Evolutionary conservation across 2,888 invertebrate genomes (phyloP).

Genomic region (Ochropleura plecta): DNA sequence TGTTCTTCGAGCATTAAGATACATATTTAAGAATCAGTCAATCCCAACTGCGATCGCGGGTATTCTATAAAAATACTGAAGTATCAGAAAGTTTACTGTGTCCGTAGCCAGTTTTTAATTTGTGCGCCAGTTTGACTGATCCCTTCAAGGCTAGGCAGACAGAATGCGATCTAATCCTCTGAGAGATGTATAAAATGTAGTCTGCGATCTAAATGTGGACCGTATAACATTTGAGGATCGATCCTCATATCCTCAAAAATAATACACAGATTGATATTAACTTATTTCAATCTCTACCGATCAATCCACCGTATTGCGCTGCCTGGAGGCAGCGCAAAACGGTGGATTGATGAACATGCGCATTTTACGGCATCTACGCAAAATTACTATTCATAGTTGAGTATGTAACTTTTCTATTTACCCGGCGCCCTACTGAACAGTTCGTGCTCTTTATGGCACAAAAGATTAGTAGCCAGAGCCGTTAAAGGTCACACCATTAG

Average conservation of each 20-base stretch:
- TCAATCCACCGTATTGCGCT: not conserved
- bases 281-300: not conserved
- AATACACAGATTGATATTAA: not conserved
- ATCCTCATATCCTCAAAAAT: not conserved
- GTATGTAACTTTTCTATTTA: constrained; percentile 19
- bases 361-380: not conserved
- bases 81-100: not conserved
- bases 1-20: not conserved
- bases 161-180: not conserved
- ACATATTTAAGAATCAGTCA: not conserved
- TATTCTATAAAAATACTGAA: not conserved
- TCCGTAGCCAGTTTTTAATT: not conserved
- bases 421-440: constrained; percentile 24
- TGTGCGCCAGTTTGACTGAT: not conserved
- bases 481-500: constrained; percentile 43
- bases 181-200: not conserved
- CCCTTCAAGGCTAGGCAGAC: not conserved
- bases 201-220: not conserved
- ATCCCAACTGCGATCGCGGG: not conserved
- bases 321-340: too few species aligned
- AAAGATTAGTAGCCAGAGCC: constrained; percentile 36
- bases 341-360: too few species aligned
- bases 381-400: constrained; percentile 6
- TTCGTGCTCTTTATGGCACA: constrained; percentile 50
- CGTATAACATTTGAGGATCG: not conserved